Base-by-base conservation (phyloP, 2,797 vertebrate genomes). In the Melanogrammus aeglefinus region DNA sequence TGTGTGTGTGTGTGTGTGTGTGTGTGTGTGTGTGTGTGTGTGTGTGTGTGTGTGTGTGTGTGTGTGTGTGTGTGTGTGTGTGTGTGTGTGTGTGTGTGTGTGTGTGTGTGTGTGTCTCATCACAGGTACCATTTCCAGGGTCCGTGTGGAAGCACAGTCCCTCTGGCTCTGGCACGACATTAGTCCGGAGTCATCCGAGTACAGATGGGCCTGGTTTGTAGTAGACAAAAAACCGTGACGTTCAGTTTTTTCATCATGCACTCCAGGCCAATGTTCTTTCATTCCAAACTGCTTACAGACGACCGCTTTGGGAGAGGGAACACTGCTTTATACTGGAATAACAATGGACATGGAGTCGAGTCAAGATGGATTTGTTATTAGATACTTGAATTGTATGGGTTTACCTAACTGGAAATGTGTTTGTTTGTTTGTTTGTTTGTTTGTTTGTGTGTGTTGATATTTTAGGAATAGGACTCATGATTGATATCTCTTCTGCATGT, bases 91-190 rank as follows among this genome's bases (percentile, higher is more conserved):
- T 74, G 70, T 76, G 76, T 72, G 70, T 33, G 75, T 66, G 51
- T 73, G 39, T 36, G 72, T 80, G 33, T 76, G 44, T 69, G 7
- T 75, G 27, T 81, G 75, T 31, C 21, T 70, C 78, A 2, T 78
- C 88, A 47, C 91, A 99, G 98, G 91, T 97, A 96, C 85, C 95
- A 98, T 86, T 98, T 99, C 88, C 88, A 93, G 72, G 98, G 98
- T n/a, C 96, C 94, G 1, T 98, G 98, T 90, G 97, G 96, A 44
- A 95, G 83, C 0, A 98, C 95, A 0, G 89, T 99, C 85, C 97
- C 96, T 7, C 91, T 90, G 81, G 97, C 97, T 71, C 92, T 99
- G 76, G 95, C 94, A 0, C 93, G 81, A 21, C 96, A 97, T 75
- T 90, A 96, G 86, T 94, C 92, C 0, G 96, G 97, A 91, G 87